phyloP scores from a whole-genome alignment of 2,888 invertebrate genomes.

The Ptychoptera albimana region DNA sequence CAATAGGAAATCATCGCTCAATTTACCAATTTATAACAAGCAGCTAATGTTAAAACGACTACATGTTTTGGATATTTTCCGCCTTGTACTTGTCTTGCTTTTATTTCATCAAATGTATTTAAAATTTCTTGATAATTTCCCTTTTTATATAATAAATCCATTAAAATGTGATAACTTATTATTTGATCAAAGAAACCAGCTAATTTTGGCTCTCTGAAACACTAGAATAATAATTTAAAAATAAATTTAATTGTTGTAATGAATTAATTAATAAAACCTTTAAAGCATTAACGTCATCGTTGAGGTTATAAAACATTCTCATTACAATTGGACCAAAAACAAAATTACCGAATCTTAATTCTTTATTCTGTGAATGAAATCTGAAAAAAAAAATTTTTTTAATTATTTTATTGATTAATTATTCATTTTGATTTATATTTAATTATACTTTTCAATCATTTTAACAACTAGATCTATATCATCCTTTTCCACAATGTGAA shows the following conservation, averaged over 20 bases:
- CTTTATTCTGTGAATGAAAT: slow-evolving; percentile 51
- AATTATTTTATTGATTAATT: background rate
- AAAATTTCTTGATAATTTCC: slow-evolving; percentile 49
- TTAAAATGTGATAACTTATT: slow-evolving; percentile 45
- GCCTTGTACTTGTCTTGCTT: slow-evolving; percentile 42
- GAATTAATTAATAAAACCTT: too few species aligned
- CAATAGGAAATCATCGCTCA: slow-evolving; percentile 4
- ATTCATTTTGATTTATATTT: slow-evolving; percentile 1
- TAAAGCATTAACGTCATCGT: slow-evolving; percentile 50
- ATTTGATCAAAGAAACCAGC: slow-evolving; percentile 57
- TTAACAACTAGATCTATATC: slow-evolving; percentile 46
- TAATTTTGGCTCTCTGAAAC: slow-evolving; percentile 43
- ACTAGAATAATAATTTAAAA: slow-evolving; percentile 29
- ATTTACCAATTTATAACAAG: slow-evolving; percentile 59
- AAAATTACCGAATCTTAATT: slow-evolving; percentile 61
- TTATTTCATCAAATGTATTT: slow-evolving; percentile 43
- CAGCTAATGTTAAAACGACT: slow-evolving; percentile 47
- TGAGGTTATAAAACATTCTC: slow-evolving; percentile 56
- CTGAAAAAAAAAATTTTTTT: slow-evolving; percentile 27
- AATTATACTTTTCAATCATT: slow-evolving; percentile 52
- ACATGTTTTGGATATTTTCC: slow-evolving; percentile 50
- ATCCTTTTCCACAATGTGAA: slow-evolving; percentile 47
- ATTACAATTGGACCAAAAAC: slow-evolving; percentile 71
- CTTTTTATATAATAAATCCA: slow-evolving; percentile 55
- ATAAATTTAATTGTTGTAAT: too few species aligned